Evolutionary conservation across 2,888 invertebrate genomes (phyloP).

Genomic region (Gasteruption jaculator): DNA sequence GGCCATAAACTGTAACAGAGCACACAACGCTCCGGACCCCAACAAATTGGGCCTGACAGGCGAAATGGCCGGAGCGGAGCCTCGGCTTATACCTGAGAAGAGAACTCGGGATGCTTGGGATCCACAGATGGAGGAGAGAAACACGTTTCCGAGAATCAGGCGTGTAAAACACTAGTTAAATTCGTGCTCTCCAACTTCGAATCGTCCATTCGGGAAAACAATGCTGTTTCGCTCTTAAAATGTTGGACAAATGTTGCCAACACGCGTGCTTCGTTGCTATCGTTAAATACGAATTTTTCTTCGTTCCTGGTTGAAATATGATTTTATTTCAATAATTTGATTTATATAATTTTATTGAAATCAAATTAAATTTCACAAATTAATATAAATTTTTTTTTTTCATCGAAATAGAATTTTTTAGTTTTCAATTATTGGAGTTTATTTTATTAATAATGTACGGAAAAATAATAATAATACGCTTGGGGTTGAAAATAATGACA

Average conservation of each 20-base stretch:
- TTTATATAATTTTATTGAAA: too few relatives aligned
- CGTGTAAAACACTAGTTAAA: constrained; percentile 49
- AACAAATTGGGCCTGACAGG: constrained; percentile 49
- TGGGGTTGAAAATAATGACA: too few relatives aligned
- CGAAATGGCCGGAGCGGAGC: constrained; percentile 47
- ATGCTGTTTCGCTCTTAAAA: constrained; percentile 41
- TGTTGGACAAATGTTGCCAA: constrained; percentile 48
- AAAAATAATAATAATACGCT: too few relatives aligned
- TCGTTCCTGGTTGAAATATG: too few relatives aligned
- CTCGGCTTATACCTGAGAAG: constrained; percentile 10
- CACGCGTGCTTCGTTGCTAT: constrained; percentile 29
- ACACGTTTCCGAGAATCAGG: constrained; percentile 44
- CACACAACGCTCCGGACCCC: constrained; percentile 33
- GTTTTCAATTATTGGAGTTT: too few relatives aligned
- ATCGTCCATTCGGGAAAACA: constrained; percentile 41
- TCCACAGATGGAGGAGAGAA: constrained; percentile 32
- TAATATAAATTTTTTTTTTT: too few relatives aligned
- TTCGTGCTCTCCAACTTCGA: constrained; percentile 43
- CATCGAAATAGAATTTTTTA: too few relatives aligned
- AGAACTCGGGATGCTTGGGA: constrained; percentile 28
- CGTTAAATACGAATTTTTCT: too few relatives aligned
- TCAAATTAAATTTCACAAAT: too few relatives aligned
- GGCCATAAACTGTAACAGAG: constrained; percentile 46
- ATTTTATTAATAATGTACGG: too few relatives aligned
- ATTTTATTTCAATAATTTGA: too few relatives aligned